These are phyloP conservation scores for Corythornis vintsioides DNA, from an alignment of 2,113 vertebrate genomes.

Conservation along the genomic window DNA sequence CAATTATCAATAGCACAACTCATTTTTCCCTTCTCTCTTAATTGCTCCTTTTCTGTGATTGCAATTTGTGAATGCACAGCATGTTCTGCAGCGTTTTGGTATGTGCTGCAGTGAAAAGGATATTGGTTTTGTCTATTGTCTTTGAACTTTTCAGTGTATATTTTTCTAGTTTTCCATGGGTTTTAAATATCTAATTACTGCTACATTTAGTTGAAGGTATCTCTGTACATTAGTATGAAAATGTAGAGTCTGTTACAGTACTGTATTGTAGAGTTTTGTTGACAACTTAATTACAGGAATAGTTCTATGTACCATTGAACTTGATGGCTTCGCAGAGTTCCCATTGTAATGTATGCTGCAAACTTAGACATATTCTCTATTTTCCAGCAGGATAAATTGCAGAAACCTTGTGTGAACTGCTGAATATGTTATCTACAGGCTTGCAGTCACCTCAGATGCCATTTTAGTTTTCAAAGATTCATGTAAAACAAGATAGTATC, in stretches of 20 bases:
- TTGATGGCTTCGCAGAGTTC: slow-evolving; percentile 42
- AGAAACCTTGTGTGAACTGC: background rate
- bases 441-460: background rate
- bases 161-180: background rate
- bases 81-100: background rate
- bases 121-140: background rate
- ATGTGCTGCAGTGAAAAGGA: background rate
- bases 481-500: background rate
- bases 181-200: slow-evolving; percentile 21
- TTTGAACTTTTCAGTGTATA: background rate
- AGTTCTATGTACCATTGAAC: slow-evolving; percentile 7
- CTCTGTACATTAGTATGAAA: slow-evolving; percentile 15
- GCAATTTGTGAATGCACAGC: background rate
- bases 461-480: background rate
- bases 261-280: background rate
- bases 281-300: slow-evolving; percentile 41
- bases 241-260: background rate
- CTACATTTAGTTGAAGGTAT: slow-evolving; percentile 6
- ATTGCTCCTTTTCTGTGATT: background rate
- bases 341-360: slow-evolving; percentile 19
- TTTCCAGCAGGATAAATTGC: slow-evolving; percentile 1
- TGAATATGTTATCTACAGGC: background rate
- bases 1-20: background rate
- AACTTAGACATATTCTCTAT: background rate
- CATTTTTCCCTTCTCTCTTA: background rate